These are phyloP conservation scores for Drusus annulatus DNA, from an alignment of 1,140 invertebrate genomes.

Conservation along the genomic window DNA sequence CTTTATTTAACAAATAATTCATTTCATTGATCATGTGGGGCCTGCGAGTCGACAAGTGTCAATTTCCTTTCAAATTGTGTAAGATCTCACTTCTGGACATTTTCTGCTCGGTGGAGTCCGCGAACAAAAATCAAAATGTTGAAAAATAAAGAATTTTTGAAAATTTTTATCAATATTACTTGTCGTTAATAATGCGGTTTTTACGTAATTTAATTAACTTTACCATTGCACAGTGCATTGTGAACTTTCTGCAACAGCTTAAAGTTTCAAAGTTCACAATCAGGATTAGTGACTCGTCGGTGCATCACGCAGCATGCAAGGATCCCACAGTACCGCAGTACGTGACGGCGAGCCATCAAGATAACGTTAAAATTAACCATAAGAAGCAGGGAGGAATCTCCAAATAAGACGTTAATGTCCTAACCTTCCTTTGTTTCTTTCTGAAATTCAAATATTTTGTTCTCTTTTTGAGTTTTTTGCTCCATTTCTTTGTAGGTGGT, in stretches of 20 bases:
- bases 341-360: slow-evolving; percentile 36
- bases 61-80: too few relatives aligned
- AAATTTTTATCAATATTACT: too few relatives aligned
- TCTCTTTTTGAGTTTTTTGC: neutral
- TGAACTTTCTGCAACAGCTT: too few relatives aligned
- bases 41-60: too few relatives aligned
- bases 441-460: neutral
- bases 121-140: too few relatives aligned
- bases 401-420: neutral
- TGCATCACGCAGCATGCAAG: slow-evolving; percentile 17
- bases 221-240: too few relatives aligned
- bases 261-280: neutral
- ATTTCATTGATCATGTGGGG: too few relatives aligned
- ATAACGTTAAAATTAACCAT: slow-evolving; percentile 15
- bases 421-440: neutral
- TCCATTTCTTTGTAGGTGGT: neutral
- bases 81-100: too few relatives aligned
- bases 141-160: too few relatives aligned
- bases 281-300: slow-evolving; percentile 6
- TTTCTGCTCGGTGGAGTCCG: too few relatives aligned
- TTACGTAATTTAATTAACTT: neutral
- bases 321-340: neutral
- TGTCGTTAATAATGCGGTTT: too few relatives aligned
- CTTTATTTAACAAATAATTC: too few relatives aligned
- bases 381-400: neutral